These are phyloP conservation scores for Otus scops DNA, from an alignment of 2,797 vertebrate species.

Conservation along the genomic window DNA sequence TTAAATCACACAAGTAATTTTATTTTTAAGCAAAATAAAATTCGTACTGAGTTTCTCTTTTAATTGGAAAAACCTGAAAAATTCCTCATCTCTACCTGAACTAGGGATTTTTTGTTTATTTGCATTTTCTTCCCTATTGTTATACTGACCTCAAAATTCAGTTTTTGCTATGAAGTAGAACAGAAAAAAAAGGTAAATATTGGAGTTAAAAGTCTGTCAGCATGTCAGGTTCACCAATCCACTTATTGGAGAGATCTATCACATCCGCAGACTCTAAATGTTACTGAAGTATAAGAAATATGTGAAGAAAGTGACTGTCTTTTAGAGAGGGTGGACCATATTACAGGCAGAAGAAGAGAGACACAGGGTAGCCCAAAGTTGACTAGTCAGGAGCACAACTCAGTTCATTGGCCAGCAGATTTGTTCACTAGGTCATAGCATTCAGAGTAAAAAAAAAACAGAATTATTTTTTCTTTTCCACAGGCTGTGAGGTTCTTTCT, in stretches of 20 bases:
- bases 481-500: neutral
- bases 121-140: neutral
- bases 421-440: neutral
- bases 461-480: neutral
- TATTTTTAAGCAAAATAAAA: neutral
- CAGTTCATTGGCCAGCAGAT: neutral
- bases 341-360: neutral
- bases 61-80: neutral
- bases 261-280: neutral
- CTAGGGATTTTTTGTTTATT: neutral
- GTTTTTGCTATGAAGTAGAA: neutral
- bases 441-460: neutral
- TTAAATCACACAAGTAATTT: neutral
- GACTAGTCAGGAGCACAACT: neutral
- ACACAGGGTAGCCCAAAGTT: neutral
- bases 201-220: neutral
- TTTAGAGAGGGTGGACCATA: neutral
- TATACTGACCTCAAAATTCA: neutral
- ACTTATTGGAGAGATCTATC: neutral
- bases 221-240: neutral
- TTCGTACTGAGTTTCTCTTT: neutral
- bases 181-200: neutral
- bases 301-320: neutral
- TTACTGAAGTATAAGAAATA: neutral
- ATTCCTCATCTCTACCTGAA: neutral